A percentile compares a stretch with the other conserved stretches of the same genome.
Evolutionary conservation across 2,888 invertebrate species (phyloP).

Genomic region (Lepidocyrtoides sp.): DNA sequence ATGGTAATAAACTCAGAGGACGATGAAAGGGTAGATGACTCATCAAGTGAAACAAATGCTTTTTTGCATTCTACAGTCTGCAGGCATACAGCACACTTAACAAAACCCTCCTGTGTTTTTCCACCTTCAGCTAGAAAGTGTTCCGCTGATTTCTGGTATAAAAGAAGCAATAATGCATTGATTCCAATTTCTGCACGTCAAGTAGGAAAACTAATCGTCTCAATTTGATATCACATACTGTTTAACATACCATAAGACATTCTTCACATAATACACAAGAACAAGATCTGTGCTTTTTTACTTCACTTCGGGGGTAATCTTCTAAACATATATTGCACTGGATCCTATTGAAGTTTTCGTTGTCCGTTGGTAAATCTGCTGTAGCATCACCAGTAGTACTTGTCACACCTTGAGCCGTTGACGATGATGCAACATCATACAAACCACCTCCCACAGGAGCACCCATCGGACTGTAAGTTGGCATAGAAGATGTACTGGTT

Average conservation of each 20-base stretch:
- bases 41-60: slow-evolving; percentile 86
- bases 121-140: slow-evolving; percentile 49
- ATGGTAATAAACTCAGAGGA: slow-evolving; percentile 85
- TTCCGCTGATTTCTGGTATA: slow-evolving; percentile 83
- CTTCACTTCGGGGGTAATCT: slow-evolving; percentile 88
- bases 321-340: slow-evolving; percentile 89
- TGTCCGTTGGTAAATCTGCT: neutral
- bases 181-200: neutral
- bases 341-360: slow-evolving; percentile 60
- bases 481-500: slow-evolving; percentile 39
- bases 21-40: slow-evolving; percentile 6
- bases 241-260: slow-evolving; percentile 88
- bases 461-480: neutral
- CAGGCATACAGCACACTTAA: slow-evolving; percentile 87
- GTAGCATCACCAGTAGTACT: slow-evolving; percentile 7
- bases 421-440: slow-evolving; percentile 39
- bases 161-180: neutral
- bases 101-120: slow-evolving; percentile 83
- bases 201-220: no score
- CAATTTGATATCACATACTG: no score
- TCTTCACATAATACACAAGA: slow-evolving; percentile 88
- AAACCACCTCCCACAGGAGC: slow-evolving; percentile 71
- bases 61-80: slow-evolving; percentile 86
- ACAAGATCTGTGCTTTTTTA: slow-evolving; percentile 89
- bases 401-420: slow-evolving; percentile 20